Percentiles rank a stretch among this genome's conserved stretches.
These are phyloP conservation scores for Pheosia tremula DNA, from an alignment of 2,888 invertebrate species.

Conservation along the genomic window DNA sequence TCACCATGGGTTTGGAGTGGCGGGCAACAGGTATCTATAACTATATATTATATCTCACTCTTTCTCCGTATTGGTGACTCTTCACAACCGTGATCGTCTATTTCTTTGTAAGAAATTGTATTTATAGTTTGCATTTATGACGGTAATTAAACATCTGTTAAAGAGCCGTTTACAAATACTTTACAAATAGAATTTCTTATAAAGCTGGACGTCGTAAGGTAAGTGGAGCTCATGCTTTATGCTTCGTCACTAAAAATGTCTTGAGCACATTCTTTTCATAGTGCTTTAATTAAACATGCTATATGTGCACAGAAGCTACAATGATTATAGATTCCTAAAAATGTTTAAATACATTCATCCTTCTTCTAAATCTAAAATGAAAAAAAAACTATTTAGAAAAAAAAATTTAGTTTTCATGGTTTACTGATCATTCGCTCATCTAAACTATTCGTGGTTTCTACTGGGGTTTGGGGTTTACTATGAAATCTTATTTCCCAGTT, in stretches of 20 bases:
- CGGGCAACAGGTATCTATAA: slow-evolving; percentile 40
- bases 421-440: too few species aligned
- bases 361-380: too few species aligned
- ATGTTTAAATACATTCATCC: too few species aligned
- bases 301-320: too few species aligned
- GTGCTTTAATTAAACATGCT: neutral
- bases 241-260: slow-evolving; percentile 6
- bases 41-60: slow-evolving; percentile 26
- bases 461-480: too few species aligned
- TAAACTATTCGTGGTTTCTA: too few species aligned
- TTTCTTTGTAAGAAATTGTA: slow-evolving; percentile 4
- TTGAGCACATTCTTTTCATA: slow-evolving; percentile 1
- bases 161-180: neutral
- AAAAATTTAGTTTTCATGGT: too few species aligned
- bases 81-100: neutral
- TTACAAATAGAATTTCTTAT: neutral
- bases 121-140: neutral
- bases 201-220: neutral
- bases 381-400: too few species aligned
- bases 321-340: too few species aligned
- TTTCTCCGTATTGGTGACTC: slow-evolving; percentile 9
- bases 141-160: neutral
- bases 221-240: slow-evolving; percentile 4
- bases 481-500: too few species aligned
- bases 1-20: slow-evolving; percentile 17